These are phyloP conservation scores for Drosophila truncata DNA, from an alignment of 1,140 invertebrate genomes.

Conservation along the genomic window DNA sequence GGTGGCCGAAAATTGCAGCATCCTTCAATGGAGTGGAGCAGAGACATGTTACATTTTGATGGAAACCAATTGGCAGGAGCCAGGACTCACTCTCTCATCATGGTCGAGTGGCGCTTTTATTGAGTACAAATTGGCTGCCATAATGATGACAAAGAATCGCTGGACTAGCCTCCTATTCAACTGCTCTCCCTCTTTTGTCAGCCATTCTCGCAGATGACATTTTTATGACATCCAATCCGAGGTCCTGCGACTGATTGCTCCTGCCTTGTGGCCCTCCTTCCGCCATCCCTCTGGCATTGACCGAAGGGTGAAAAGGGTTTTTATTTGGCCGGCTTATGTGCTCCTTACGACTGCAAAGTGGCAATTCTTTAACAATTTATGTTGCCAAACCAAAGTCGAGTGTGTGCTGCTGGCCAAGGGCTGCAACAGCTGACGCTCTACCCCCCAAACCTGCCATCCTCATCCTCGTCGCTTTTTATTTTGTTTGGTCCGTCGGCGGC, in stretches of 20 bases:
- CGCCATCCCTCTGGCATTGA: not conserved
- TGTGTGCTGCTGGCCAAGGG: constrained; percentile 34
- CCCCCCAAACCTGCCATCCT: not conserved
- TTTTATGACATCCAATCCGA: constrained; percentile 55
- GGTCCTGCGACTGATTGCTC: constrained; percentile 49
- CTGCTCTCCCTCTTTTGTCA: constrained; percentile 4
- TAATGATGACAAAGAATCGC: constrained; percentile 54
- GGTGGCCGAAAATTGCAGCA: constrained; percentile 56
- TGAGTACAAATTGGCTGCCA: constrained; percentile 59
- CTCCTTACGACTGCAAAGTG: constrained; percentile 81
- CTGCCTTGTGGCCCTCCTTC: not conserved
- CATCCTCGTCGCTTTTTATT: constrained; percentile 57
- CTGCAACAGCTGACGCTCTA: constrained; percentile 70
- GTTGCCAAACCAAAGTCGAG: constrained; percentile 76
- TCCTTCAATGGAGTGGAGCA: constrained; percentile 29
- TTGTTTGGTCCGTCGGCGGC: constrained; percentile 73
- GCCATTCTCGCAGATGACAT: constrained; percentile 38
- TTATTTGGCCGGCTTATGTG: constrained; percentile 80
- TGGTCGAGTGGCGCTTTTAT: constrained; percentile 46
- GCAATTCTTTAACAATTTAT: constrained; percentile 82
- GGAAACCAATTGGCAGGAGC: constrained; percentile 48
- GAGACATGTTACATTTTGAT: constrained; percentile 33
- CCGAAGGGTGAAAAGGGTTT: constrained; percentile 52
- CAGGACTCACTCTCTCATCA: constrained; percentile 39
- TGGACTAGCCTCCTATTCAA: not conserved